Base-by-base conservation (phyloP, 2,888 invertebrate species). In the Cosmia pyralina region DNA sequence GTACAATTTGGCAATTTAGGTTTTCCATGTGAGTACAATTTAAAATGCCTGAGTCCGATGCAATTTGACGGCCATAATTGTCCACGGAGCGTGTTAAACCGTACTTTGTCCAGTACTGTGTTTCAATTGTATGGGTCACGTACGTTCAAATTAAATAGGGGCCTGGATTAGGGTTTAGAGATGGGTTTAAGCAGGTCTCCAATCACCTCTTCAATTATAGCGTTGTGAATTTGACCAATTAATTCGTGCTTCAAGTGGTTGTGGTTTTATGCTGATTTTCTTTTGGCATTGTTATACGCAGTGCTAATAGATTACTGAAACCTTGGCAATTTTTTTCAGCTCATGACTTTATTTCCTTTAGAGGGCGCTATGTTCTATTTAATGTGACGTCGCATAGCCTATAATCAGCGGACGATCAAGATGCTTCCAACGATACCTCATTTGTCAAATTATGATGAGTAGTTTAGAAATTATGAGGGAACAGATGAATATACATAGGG, bases 41-140 rank as follows among this genome's bases (percentile, higher is more conserved):
- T 90, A 86, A 89, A 90, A 88, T 88, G 89, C 87, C 89, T 88
- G 88, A 65, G 75, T 84, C 87, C 90, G 84, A 88, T 89, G 88
- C 91, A 92, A 93, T 93, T 90, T 90, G 87, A 89, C 84, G 85
- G 87, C 90, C 90, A 89, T 93, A 93, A 94, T 95, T 94, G 93
- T 92, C 92, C 92, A 81, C 92, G 90, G 91, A 93, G 92, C 92
- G 92, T 92, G 92, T 93, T 92, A 91, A 93, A 90, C 87, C 90
- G 90, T 90, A 90, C 90, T 91, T 90, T 86, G 91, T 88, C 90
- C 87, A 82, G 77, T 71, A 75, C 87, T 84, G 90, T 89, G 92
- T 92, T 93, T 90, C 92, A 90, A 93, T 93, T 93, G 92, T 93
- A 90, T 89, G 81, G 85, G 91, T 90, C 93, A 93, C 93, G 91